A percentile compares a stretch with the other conserved stretches of the same genome.
Evolutionary conservation across 2,113 vertebrate species (phyloP).

Genomic region (Meles meles): DNA sequence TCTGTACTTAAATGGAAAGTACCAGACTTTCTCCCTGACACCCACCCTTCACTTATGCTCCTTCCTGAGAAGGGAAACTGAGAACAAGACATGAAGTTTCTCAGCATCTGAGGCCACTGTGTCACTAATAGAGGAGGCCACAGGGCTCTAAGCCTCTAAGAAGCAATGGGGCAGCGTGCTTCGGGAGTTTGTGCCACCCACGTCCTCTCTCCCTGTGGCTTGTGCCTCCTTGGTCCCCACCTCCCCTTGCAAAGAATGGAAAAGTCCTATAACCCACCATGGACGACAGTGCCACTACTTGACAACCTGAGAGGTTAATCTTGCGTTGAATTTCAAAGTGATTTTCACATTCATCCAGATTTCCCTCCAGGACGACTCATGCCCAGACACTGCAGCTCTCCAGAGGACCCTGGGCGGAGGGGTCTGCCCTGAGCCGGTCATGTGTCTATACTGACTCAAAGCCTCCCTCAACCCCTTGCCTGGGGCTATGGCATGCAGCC

Average conservation of each 20-base stretch:
- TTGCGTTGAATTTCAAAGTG: neutral
- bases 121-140: neutral
- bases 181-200: accelerated
- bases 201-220: neutral
- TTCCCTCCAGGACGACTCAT: neutral
- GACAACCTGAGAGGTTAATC: neutral
- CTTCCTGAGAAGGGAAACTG: neutral
- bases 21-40: neutral
- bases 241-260: neutral
- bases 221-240: neutral
- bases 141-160: neutral
- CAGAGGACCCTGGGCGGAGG: neutral
- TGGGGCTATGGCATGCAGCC: neutral
- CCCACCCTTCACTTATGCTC: neutral
- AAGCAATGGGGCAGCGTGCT: accelerated
- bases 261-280: neutral
- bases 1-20: neutral
- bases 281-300: neutral
- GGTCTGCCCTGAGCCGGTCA: neutral
- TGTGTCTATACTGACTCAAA: neutral
- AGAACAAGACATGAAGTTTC: neutral
- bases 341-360: neutral
- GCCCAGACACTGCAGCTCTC: neutral
- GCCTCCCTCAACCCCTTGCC: neutral
- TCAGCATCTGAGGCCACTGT: no score